phyloP scores from a whole-genome alignment of 2,888 invertebrate species.

The Galeruca laticollis region DNA sequence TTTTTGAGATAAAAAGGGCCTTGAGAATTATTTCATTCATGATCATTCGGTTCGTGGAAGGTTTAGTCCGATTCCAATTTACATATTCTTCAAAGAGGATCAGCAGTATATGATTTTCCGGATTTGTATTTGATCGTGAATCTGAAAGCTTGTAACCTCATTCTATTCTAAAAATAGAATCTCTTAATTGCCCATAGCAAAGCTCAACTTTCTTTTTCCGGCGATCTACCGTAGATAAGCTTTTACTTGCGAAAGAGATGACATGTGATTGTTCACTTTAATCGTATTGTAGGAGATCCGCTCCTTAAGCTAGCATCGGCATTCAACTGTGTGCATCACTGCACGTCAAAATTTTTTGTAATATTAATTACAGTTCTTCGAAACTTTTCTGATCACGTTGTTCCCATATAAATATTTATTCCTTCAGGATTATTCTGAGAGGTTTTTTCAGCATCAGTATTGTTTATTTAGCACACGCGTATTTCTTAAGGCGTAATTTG shows the following conservation, averaged over 20 bases:
- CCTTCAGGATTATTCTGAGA: conserved; percentile 35
- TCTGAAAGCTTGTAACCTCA: too few relatives aligned
- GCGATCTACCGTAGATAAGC: too few relatives aligned
- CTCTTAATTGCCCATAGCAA: conserved; percentile 62
- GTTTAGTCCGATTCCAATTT: conserved; percentile 33
- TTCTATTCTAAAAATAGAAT: conserved; percentile 59
- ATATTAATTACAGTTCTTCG: conserved; percentile 36
- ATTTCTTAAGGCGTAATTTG: too few relatives aligned
- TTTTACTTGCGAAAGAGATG: conserved; percentile 53
- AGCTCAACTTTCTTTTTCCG: too few relatives aligned
- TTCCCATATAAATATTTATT: conserved; percentile 41
- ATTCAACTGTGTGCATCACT: conserved; percentile 45
- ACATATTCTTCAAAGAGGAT: not conserved
- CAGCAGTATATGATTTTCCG: too few relatives aligned
- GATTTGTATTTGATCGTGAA: too few relatives aligned
- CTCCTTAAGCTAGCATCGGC: conserved; percentile 56
- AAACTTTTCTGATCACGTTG: conserved; percentile 41
- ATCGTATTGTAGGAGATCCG: conserved; percentile 52
- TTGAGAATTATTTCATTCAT: conserved; percentile 19
- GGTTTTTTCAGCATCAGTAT: too few relatives aligned
- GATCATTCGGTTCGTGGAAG: conserved; percentile 25
- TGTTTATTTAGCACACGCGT: too few relatives aligned
- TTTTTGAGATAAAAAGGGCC: conserved; percentile 11
- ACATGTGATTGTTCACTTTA: conserved; percentile 44
- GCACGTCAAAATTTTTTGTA: conserved; percentile 45